A percentile compares a stretch with the other conserved stretches of the same genome.
Conservation (phyloP, 2,113 vertebrate species). For the Mesoclemmys tuberculata region DNA sequence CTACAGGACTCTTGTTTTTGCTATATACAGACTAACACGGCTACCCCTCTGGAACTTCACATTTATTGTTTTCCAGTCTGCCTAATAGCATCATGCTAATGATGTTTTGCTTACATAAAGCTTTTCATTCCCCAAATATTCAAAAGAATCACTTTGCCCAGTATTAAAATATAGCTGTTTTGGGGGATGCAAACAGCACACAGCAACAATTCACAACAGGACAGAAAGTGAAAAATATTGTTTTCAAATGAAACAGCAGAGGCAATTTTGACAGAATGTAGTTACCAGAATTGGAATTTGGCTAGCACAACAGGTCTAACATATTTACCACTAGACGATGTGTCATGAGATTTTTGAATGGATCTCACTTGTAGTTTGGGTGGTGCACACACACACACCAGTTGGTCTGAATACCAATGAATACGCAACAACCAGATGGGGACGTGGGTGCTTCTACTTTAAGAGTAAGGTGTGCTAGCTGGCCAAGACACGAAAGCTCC, state of each 20-base stretch:
- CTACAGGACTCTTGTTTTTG: too few relatives aligned
- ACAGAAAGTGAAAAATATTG: not conserved
- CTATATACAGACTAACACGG: too few relatives aligned
- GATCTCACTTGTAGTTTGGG: not conserved
- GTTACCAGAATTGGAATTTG: not conserved
- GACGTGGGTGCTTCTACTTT: not conserved
- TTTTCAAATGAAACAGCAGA: not conserved
- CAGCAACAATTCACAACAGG: not conserved
- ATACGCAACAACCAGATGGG: not conserved
- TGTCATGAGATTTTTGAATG: not conserved
- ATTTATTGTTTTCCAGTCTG: not conserved
- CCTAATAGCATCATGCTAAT: not conserved
- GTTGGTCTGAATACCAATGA: accelerated
- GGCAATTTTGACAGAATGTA: not conserved
- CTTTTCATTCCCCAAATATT: not conserved
- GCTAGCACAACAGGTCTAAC: not conserved
- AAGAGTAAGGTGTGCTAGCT: not conserved
- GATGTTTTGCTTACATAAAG: not conserved
- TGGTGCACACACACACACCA: not conserved
- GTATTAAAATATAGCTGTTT: not conserved
- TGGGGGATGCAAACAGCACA: not conserved
- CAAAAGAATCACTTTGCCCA: not conserved
- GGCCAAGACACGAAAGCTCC: accelerated
- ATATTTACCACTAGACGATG: not conserved
- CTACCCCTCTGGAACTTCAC: too few relatives aligned